Percentiles rank a stretch among this genome's conserved stretches.
Evolutionary conservation across 2,113 vertebrate species (phyloP).

Genomic region (Equus przewalskii): DNA sequence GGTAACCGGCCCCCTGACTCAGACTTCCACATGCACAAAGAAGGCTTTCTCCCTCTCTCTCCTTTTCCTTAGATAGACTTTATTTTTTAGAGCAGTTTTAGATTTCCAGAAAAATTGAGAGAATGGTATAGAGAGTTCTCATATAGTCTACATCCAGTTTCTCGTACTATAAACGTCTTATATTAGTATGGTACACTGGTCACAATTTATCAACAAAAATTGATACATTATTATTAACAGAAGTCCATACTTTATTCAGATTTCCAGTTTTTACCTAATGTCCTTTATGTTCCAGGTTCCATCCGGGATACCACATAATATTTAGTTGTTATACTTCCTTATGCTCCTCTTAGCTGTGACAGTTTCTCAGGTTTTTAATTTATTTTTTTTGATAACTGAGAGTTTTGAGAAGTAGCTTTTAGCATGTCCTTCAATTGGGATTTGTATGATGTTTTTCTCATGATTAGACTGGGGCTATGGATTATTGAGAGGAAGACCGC

Average conservation of each 20-base stretch:
- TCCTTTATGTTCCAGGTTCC: no score
- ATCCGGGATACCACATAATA: not conserved
- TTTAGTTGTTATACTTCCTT: not conserved
- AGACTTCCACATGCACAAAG: not conserved
- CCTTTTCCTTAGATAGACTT: not conserved
- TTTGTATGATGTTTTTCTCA: not conserved
- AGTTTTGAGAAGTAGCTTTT: not conserved
- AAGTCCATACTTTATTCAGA: not conserved
- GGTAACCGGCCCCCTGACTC: not conserved
- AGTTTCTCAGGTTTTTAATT: not conserved
- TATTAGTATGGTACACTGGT: not conserved
- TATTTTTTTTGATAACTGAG: not conserved
- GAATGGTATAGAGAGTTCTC: not conserved
- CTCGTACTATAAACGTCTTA: not conserved
- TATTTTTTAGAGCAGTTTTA: not conserved
- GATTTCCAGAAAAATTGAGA: not conserved
- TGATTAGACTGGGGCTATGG: not conserved
- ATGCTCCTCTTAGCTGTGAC: not conserved
- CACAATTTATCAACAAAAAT: not conserved
- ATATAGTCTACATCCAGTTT: not conserved
- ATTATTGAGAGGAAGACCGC: not conserved
- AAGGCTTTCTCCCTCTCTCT: not conserved
- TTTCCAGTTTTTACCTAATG: not conserved
- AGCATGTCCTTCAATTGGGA: not conserved
- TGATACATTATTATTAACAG: not conserved